These are phyloP conservation scores for Formicarius rufipectus DNA, from an alignment of 2,113 vertebrate genomes.

Conservation along the genomic window DNA sequence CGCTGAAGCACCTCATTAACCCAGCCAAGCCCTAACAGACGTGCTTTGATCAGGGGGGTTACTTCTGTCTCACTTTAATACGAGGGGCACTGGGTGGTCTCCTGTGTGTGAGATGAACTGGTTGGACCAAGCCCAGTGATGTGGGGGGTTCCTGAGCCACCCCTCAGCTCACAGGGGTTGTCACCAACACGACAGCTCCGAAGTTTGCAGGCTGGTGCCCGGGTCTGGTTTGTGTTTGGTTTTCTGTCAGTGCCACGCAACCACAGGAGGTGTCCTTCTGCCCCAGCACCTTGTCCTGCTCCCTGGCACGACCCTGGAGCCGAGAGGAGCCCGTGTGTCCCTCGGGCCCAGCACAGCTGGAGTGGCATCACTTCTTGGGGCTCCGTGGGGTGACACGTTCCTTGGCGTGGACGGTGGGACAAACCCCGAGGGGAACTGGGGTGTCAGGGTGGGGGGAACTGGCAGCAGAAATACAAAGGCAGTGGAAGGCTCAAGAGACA, in stretches of 20 bases:
- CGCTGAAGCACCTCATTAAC: not conserved
- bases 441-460: accelerated
- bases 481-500: not conserved
- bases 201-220: not conserved
- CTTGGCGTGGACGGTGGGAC: not conserved
- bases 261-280: accelerated
- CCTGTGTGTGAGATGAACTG: not conserved
- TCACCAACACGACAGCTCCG: not conserved
- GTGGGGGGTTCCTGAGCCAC: not conserved
- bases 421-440: not conserved
- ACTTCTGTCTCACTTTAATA: not conserved
- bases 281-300: not conserved
- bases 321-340: not conserved
- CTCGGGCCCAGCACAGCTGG: not conserved
- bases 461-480: not conserved
- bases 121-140: not conserved
- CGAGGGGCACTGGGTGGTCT: not conserved
- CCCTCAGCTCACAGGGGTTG: not conserved
- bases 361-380: accelerated
- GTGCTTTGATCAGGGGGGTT: not conserved
- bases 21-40: not conserved
- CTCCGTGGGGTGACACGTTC: not conserved
- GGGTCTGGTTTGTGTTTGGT: accelerated
- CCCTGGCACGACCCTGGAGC: not conserved
- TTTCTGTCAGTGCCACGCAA: no score